Evolutionary conservation across 2,797 vertebrate species (phyloP).

Genomic region (Sebastes matsubarae): DNA sequence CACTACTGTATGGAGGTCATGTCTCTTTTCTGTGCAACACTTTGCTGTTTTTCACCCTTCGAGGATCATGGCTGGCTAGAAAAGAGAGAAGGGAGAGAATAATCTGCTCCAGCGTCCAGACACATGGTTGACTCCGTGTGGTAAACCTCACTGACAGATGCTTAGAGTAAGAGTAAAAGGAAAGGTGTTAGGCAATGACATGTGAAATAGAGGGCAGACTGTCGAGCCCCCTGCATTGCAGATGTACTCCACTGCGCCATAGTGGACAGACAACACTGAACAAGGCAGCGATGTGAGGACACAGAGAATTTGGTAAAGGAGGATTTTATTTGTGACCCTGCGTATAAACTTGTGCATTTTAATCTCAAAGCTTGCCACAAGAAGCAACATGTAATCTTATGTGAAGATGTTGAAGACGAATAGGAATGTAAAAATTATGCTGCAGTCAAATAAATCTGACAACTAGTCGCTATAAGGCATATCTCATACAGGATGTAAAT

Average conservation of each 20-base stretch:
- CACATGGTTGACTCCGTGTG: slow-evolving; percentile 67
- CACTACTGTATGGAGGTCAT: slow-evolving; percentile 27
- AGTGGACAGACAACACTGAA: slow-evolving; percentile 62
- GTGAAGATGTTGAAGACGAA: neutral
- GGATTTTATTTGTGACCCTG: slow-evolving; percentile 9
- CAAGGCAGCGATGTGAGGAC: slow-evolving; percentile 45
- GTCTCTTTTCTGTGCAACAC: slow-evolving; percentile 25
- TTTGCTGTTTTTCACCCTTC: slow-evolving; percentile 46
- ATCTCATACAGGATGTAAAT: slow-evolving; percentile 41
- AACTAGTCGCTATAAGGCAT: slow-evolving; percentile 2
- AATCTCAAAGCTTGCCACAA: slow-evolving; percentile 4
- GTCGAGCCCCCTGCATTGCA: slow-evolving; percentile 76
- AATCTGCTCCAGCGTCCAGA: slow-evolving; percentile 59
- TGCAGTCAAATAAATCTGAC: slow-evolving; percentile 8
- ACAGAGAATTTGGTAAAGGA: slow-evolving; percentile 47
- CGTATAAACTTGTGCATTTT: neutral
- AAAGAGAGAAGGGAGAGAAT: slow-evolving; percentile 50
- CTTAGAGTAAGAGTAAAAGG: slow-evolving; percentile 75
- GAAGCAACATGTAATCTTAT: neutral
- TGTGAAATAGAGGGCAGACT: slow-evolving; percentile 82
- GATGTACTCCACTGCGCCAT: slow-evolving; percentile 75
- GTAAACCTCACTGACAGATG: slow-evolving; percentile 75
- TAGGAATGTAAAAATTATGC: slow-evolving; percentile 22
- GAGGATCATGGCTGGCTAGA: slow-evolving; percentile 42
- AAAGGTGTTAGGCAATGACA: slow-evolving; percentile 78